phyloP scores from a whole-genome alignment of 2,888 invertebrate genomes.

The Morpho deidamia region DNA sequence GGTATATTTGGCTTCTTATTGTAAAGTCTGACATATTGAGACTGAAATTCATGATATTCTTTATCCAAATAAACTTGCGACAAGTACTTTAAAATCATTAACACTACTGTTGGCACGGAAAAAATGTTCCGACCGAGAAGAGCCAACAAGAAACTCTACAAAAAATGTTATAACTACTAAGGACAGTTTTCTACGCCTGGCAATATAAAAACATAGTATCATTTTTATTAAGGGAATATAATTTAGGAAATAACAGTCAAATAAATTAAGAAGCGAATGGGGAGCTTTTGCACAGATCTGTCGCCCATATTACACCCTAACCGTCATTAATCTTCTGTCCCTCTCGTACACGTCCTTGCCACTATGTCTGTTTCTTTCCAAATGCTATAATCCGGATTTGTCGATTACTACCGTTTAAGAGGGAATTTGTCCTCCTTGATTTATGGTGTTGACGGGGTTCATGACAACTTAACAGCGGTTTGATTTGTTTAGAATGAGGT shows the following conservation, averaged over 20 bases:
- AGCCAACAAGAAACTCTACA: too few relatives aligned
- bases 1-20: too few relatives aligned
- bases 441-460: slow-evolving; percentile 4
- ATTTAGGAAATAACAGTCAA: not conserved
- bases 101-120: too few relatives aligned
- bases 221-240: too few relatives aligned
- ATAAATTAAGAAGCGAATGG: not conserved
- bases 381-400: slow-evolving; percentile 41
- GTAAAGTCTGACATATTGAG: too few relatives aligned
- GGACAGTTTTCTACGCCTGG: too few relatives aligned
- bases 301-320: slow-evolving; percentile 41
- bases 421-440: slow-evolving; percentile 1
- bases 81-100: too few relatives aligned
- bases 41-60: too few relatives aligned
- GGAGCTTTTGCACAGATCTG: not conserved
- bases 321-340: slow-evolving; percentile 26
- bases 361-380: slow-evolving; percentile 36
- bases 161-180: too few relatives aligned
- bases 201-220: too few relatives aligned
- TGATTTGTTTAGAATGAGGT: slow-evolving; percentile 5
- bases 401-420: slow-evolving; percentile 36
- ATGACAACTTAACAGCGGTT: not conserved
- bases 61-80: too few relatives aligned
- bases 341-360: slow-evolving; percentile 23
- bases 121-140: too few relatives aligned